A percentile compares a stretch with the other conserved stretches of the same genome.
Conservation (phyloP, 2,888 invertebrate species). For the Margaritifera margaritifera region DNA sequence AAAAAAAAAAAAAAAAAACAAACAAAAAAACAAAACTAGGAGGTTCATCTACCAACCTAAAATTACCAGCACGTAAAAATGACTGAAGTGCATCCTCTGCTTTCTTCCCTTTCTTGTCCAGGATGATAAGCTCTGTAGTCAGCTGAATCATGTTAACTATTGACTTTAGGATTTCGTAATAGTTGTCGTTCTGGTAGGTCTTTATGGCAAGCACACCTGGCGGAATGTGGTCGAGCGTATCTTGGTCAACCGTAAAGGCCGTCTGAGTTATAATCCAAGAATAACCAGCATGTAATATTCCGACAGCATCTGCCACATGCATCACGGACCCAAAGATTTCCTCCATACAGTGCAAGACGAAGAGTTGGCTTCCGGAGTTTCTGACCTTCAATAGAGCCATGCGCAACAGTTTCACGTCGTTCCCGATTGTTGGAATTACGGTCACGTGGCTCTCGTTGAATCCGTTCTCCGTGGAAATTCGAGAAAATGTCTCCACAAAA, state of each 20-base stretch:
- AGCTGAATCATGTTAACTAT: background rate
- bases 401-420: conserved; percentile 14
- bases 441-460: conserved; percentile 11
- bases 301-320: conserved; percentile 40
- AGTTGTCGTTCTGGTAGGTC: conserved; percentile 26
- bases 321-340: conserved; percentile 37
- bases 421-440: conserved; percentile 10
- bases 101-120: background rate
- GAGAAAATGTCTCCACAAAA: conserved; percentile 43
- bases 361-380: conserved; percentile 32
- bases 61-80: no score
- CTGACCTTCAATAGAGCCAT: conserved; percentile 27
- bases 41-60: no score
- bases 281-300: conserved; percentile 55
- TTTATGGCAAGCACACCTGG: conserved; percentile 47
- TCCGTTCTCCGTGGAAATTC: conserved; percentile 9
- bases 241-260: conserved; percentile 15
- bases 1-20: no score
- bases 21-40: no score
- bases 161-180: conserved; percentile 11
- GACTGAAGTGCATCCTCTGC: no score
- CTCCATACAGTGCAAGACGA: conserved; percentile 31
- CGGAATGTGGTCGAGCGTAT: conserved; percentile 13
- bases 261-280: conserved; percentile 64
- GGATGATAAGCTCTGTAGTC: background rate